Base-by-base conservation (phyloP, 2,888 invertebrate genomes). In the Protonemura montana region DNA sequence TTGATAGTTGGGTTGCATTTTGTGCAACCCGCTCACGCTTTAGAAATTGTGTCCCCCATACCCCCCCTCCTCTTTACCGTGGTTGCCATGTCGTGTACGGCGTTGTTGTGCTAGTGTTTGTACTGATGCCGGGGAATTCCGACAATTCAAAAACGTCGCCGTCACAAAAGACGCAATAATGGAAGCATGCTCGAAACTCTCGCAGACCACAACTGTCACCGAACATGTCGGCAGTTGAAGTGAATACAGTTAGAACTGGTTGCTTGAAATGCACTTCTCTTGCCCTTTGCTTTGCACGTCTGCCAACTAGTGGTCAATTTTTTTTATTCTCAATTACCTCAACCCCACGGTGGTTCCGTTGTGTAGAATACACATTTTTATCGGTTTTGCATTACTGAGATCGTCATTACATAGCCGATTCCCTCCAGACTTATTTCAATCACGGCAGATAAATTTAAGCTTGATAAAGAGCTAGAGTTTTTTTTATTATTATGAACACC, bases 11-110 rank as follows among this genome's bases (percentile, higher is more conserved):
- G 3, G 42, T 25, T 82, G 82, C 41, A 41, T 82, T 82, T 82
- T 41, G 82, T 82, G 82, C 41, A 82, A 41, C 30, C 82, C 41
- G n/a, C 25, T 16, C 82, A 82, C 82, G 82, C 59, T 59, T 21
- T 59, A 21, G 59, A 59, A 59, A 59, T 59, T 82, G 29, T 26
- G n/a, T 30, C 29, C n/a, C 82, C 2, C n/a, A n/a, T n/a, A n/a
- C n/a, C n/a, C n/a, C n/a, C n/a, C n/a, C n/a, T n/a, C n/a, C n/a
- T n/a, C n/a, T n/a, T n/a, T n/a, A n/a, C n/a, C n/a, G n/a, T n/a
- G 21, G 82, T 82, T 28, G 30, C 35, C 82, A 59, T 59, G 21
- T 59, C 21, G 59, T 21, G 21, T 59, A 59, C 59, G 59, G 16
- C 59, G 59, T 21, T 59, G 59, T 59, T 59, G 59, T 59, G 82